These are phyloP conservation scores for Corbicula japonica DNA, from an alignment of 2,888 invertebrate species.

Conservation along the genomic window DNA sequence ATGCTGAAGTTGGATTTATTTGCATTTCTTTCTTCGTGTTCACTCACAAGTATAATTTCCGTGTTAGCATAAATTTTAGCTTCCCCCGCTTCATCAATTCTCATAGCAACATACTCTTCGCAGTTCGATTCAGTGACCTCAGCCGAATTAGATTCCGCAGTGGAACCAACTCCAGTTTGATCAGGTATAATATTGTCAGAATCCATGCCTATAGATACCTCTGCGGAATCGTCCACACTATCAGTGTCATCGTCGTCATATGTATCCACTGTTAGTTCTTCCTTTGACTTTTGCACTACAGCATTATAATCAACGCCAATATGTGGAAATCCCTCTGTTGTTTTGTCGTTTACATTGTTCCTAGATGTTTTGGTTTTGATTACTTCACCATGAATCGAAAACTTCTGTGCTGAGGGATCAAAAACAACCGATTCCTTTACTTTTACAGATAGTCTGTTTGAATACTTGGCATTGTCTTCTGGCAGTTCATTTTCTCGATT, in stretches of 20 bases:
- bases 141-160: not conserved
- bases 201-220: not conserved
- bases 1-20: not conserved
- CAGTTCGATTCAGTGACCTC: not conserved
- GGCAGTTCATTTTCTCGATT: slow-evolving; percentile 9
- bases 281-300: not conserved
- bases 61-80: slow-evolving; percentile 9
- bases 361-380: not conserved
- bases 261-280: not conserved
- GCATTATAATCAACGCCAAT: not conserved
- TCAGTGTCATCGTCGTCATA: not conserved
- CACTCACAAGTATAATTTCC: slow-evolving; percentile 2
- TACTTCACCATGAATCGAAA: not conserved
- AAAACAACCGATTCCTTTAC: slow-evolving; percentile 21
- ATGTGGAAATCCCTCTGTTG: not conserved
- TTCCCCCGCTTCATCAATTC: not conserved
- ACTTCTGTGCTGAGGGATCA: slow-evolving; percentile 1
- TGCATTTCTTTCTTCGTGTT: not conserved
- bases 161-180: not conserved
- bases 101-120: slow-evolving; percentile 2
- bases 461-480: not conserved
- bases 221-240: not conserved
- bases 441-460: not conserved
- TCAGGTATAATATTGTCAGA: not conserved
- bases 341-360: not conserved